A percentile compares a stretch with the other conserved stretches of the same genome.
These are phyloP conservation scores for Calliphora vomitoria DNA, from an alignment of 2,888 invertebrate genomes.

Conservation along the genomic window DNA sequence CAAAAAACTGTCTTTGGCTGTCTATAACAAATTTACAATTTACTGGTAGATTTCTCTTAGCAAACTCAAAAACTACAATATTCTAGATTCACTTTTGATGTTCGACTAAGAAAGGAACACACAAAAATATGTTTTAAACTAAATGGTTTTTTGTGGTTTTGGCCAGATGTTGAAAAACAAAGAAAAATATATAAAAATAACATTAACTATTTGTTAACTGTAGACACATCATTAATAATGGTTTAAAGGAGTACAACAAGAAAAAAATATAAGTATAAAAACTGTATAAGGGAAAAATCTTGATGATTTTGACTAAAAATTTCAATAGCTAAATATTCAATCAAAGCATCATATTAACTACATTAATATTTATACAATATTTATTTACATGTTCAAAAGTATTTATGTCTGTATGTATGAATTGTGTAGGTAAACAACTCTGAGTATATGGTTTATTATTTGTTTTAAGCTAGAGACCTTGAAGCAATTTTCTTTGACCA, in stretches of 20 bases:
- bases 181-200: conserved; percentile 32
- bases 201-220: conserved; percentile 57
- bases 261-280: neutral
- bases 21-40: neutral
- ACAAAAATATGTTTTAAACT: conserved; percentile 53
- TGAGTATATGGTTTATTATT: neutral
- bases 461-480: conserved; percentile 33
- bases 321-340: conserved; percentile 37
- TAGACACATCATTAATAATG: conserved; percentile 69
- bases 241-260: neutral
- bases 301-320: neutral
- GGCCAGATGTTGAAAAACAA: conserved; percentile 53
- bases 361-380: conserved; percentile 7
- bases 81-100: conserved; percentile 65
- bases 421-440: neutral
- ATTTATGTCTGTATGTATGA: neutral
- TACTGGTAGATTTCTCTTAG: neutral
- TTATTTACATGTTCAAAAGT: neutral
- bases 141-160: conserved; percentile 72
- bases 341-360: neutral
- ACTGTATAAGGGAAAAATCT: neutral
- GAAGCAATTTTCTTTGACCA: conserved; percentile 52
- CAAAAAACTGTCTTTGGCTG: neutral
- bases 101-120: neutral
- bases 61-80: conserved; percentile 35